Conservation (phyloP, 2,113 vertebrate species). For the Hemibagrus wyckioides region DNA sequence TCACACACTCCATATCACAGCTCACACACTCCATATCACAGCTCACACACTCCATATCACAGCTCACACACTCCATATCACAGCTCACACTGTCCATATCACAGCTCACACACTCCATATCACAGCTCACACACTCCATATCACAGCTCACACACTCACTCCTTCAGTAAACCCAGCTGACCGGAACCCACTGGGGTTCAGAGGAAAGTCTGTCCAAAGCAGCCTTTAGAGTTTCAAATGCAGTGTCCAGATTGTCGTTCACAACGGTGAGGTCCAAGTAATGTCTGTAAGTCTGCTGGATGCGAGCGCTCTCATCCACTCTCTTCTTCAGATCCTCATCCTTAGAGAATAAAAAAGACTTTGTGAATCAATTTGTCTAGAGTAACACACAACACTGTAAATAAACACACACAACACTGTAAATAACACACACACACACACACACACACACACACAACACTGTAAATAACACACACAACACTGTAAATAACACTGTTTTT, state of each 20-base stretch:
- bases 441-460: too few species aligned
- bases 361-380: background rate
- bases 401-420: background rate
- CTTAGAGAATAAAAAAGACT: conserved; percentile 65
- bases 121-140: too few species aligned
- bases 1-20: too few species aligned
- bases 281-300: conserved; percentile 92
- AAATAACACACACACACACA: background rate
- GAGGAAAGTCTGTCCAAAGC: conserved; percentile 85
- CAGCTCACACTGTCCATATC: too few species aligned
- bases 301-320: conserved; percentile 92
- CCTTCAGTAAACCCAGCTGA: conserved; percentile 96
- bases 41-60: too few species aligned
- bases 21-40: too few species aligned
- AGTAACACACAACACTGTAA: background rate
- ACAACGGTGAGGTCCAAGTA: conserved; percentile 93
- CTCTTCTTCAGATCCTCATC: conserved; percentile 96
- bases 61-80: too few species aligned
- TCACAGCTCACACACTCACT: conserved; percentile 36
- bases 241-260: conserved; percentile 95
- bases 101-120: too few species aligned
- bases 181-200: conserved; percentile 95
- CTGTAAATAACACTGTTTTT: too few species aligned
- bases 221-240: conserved; percentile 88
- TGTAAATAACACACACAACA: too few species aligned